Evolutionary conservation across 2,888 invertebrate species (phyloP).

Genomic region (Coremacera marginata): DNA sequence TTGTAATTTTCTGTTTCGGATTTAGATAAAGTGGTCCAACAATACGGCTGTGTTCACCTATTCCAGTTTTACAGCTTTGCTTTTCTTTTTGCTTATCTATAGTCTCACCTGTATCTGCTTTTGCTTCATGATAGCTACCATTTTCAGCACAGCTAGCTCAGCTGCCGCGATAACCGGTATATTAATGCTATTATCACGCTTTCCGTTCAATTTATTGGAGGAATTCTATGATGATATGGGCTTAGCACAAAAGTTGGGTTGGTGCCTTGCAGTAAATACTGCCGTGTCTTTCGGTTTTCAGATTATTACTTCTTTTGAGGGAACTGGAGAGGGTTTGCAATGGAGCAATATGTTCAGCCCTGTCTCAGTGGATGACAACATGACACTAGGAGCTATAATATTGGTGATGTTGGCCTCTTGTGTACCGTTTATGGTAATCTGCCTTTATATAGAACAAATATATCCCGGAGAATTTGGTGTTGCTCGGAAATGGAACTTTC

Average conservation of each 20-base stretch:
- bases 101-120: constrained; percentile 79
- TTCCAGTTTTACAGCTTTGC: constrained; percentile 76
- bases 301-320: constrained; percentile 76
- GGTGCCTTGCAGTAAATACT: constrained; percentile 80
- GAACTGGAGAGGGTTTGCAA: constrained; percentile 76
- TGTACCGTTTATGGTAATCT: constrained; percentile 76
- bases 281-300: constrained; percentile 86
- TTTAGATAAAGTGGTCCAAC: constrained; percentile 72
- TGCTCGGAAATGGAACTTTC: constrained; percentile 85
- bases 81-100: constrained; percentile 81
- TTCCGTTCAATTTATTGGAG: constrained; percentile 80
- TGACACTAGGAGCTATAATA: constrained; percentile 79
- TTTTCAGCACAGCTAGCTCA: constrained; percentile 85
- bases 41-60: constrained; percentile 77
- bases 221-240: constrained; percentile 77
- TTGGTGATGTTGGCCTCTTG: constrained; percentile 74
- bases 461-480: constrained; percentile 89
- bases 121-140: constrained; percentile 83
- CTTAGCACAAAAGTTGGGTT: constrained; percentile 73
- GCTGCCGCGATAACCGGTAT: constrained; percentile 83
- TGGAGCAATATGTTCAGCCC: constrained; percentile 73
- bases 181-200: constrained; percentile 80
- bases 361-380: constrained; percentile 76
- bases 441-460: constrained; percentile 89
- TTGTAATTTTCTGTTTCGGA: not conserved